These are phyloP conservation scores for Alectoris magna DNA, from an alignment of 2,797 vertebrate species.

Conservation along the genomic window DNA sequence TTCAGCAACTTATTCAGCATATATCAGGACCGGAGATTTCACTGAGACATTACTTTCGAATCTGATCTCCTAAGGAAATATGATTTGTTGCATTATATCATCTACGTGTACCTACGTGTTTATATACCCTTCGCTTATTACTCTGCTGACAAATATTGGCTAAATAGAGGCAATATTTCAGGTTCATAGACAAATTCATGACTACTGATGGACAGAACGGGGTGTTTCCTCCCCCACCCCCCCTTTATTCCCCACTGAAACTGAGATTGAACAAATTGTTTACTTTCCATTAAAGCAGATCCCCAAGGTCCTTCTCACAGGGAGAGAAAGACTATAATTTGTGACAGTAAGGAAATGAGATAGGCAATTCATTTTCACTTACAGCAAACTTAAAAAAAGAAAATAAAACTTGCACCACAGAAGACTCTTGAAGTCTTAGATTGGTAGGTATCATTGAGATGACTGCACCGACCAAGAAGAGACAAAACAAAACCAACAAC, in stretches of 20 bases:
- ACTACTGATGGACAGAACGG: neutral
- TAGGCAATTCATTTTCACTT: neutral
- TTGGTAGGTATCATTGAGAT: neutral
- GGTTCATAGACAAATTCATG: neutral
- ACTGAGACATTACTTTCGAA: neutral
- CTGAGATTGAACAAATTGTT: neutral
- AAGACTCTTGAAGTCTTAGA: neutral
- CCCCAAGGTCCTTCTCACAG: neutral
- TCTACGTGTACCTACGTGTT: neutral
- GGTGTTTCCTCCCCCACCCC: neutral
- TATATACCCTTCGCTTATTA: neutral
- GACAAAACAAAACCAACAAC: neutral
- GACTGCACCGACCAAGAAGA: neutral
- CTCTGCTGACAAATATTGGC: neutral
- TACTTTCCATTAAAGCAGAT: neutral
- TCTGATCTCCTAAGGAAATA: neutral
- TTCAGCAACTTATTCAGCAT: neutral
- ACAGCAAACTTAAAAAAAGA: neutral
- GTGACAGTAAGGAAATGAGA: neutral
- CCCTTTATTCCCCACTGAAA: neutral
- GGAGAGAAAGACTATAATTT: neutral
- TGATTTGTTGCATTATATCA: fast-evolving
- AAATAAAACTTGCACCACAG: neutral
- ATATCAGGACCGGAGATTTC: neutral
- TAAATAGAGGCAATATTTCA: neutral